Evolutionary conservation across 1,140 invertebrate species (phyloP), one percentile per base, ranked within the genome.

Genomic region (Lepidurus packardi): DNA sequence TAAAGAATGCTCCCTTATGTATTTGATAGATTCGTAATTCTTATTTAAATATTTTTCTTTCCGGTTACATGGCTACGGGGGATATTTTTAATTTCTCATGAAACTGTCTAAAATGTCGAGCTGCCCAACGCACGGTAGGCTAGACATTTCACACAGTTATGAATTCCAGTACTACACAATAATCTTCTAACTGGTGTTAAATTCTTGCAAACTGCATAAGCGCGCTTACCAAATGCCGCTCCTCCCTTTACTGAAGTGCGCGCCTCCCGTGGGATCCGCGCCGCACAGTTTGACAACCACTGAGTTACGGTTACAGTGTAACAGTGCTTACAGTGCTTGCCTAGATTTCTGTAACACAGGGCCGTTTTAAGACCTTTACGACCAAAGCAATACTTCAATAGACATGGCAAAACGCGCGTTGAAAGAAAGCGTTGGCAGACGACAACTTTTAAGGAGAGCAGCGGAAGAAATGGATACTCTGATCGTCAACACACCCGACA

Each of bases 151-250:
- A 47, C 45, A 47, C 45, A 47, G 45, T 47, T 47, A 47, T 47
- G 45, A 47, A 47, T 10, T 47, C 9, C 45, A 47, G 45, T 47
- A 47, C 45, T 47, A 47, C 45, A 25, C 45, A 47, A 47, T 1
- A 47, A 47, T 47, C 45, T 47, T 47, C 45, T 47, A 47, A 47
- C 45, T 47, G 45, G 9, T 47, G 45, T 47, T 47, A 47, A 47
- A 9, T 47, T 47, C 1, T 47, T 47, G 45, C 45, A 47, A 47
- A 47, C 45, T 47, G 45, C 45, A 47, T 47, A 47, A 47, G 45
- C 45, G 25, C 25, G 45, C 45, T 47, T 47, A 47, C 45, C 45
- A 10, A 10, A 47, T 16, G 45, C 45, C 45, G 45, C 45, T 47
- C 45, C 45, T 47, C 45, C 45, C 45, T 47, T 47, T 16, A 47